Conservation (phyloP, 2,113 vertebrate genomes). For the Etheostoma cragini region DNA sequence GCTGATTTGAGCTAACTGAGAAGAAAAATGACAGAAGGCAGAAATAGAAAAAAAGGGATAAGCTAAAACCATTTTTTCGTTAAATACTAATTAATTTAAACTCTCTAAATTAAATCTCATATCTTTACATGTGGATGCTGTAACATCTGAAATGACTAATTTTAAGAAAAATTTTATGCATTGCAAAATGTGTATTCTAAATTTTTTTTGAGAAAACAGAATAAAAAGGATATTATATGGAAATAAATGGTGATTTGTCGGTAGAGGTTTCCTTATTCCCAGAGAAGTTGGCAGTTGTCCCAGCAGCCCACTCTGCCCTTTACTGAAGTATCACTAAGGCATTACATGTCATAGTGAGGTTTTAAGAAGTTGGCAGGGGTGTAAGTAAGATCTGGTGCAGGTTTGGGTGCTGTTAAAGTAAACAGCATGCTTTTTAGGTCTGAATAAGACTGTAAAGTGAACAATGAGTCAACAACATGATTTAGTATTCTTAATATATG, state of each 20-base stretch:
- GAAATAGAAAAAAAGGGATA: not conserved
- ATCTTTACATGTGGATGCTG: not conserved
- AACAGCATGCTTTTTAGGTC: not conserved
- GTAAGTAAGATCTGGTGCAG: conserved; percentile 2
- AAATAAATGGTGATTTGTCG: conserved; percentile 15
- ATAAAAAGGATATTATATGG: not conserved
- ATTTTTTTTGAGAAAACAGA: not conserved
- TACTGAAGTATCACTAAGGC: conserved; percentile 26
- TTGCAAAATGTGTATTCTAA: conserved; percentile 5
- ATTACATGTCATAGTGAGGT: conserved; percentile 21
- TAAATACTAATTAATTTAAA: not conserved
- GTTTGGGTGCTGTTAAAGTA: conserved; percentile 9
- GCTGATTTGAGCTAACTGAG: conserved; percentile 11
- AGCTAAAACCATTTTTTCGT: not conserved
- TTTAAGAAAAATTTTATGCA: not conserved
- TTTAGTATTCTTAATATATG: not conserved
- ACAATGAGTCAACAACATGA: not conserved
- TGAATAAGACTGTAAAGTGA: not conserved
- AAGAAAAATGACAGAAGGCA: conserved; percentile 18
- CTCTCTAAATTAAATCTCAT: not conserved
- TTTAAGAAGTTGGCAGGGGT: conserved; percentile 39
- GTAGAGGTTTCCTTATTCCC: conserved; percentile 3
- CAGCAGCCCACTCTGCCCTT: conserved; percentile 13
- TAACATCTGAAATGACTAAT: conserved; percentile 9
- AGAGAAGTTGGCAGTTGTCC: conserved; percentile 17